Conservation (phyloP, 1,140 invertebrate genomes). For the Pseudomyrmex sp. region DNA sequence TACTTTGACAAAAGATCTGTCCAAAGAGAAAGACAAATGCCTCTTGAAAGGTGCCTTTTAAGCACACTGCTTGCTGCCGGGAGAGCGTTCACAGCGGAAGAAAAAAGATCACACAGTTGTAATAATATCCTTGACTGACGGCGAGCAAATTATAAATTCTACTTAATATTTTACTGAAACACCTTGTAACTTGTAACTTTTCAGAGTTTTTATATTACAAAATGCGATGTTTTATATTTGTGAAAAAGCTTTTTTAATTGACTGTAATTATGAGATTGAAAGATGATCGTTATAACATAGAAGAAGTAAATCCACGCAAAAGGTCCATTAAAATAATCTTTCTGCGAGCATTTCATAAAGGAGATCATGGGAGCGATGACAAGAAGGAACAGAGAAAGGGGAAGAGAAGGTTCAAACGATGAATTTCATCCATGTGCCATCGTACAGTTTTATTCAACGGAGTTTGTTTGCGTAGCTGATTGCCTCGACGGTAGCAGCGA, state of each 20-base stretch:
- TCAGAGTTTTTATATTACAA: not conserved
- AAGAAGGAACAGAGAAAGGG: not conserved
- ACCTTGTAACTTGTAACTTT: not conserved
- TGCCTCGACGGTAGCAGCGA: conserved; percentile 49
- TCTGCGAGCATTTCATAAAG: conserved; percentile 13
- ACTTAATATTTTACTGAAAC: not conserved
- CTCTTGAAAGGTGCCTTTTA: conserved; percentile 31
- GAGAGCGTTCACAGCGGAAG: not conserved
- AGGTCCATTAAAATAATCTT: conserved; percentile 10
- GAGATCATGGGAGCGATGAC: not conserved
- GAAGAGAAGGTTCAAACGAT: conserved; percentile 11
- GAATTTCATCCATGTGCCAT: conserved; percentile 47
- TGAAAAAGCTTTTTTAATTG: not conserved
- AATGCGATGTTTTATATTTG: not conserved
- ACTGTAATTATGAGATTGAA: conserved; percentile 11
- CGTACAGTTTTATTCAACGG: conserved; percentile 60
- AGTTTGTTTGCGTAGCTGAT: conserved; percentile 71
- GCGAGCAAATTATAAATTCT: not conserved
- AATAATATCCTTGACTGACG: conserved; percentile 1
- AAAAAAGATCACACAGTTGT: conserved; percentile 11
- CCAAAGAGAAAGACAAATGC: conserved; percentile 51
- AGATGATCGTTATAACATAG: not conserved
- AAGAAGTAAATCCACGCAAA: conserved; percentile 25
- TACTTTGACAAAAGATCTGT: conserved; percentile 53
- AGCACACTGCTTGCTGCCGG: conserved; percentile 6